phyloP scores from a whole-genome alignment of 2,113 vertebrate species.

The Ammodytes dubius region DNA sequence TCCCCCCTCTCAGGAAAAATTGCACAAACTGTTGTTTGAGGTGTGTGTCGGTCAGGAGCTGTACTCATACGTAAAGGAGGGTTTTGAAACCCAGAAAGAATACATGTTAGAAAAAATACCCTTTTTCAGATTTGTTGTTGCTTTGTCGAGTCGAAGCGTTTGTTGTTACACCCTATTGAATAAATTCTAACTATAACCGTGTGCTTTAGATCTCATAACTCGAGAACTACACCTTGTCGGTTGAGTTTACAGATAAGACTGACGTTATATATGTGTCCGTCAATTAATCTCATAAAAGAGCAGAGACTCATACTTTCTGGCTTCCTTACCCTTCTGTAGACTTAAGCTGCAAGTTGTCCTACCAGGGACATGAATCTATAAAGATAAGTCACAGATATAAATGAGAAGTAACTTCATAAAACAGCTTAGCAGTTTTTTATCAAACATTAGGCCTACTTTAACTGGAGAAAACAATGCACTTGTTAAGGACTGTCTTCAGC shows the following conservation, averaged over 20 bases:
- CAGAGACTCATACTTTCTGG: background rate
- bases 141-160: too few species aligned
- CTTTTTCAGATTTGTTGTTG: background rate
- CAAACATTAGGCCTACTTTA: background rate
- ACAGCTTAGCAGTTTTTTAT: background rate
- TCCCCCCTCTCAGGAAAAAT: slow-evolving; percentile 8
- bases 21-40: slow-evolving; percentile 26
- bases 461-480: background rate
- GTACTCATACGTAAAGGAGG: background rate
- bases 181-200: too few species aligned
- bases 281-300: too few species aligned
- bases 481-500: background rate
- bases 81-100: slow-evolving; percentile 18
- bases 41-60: slow-evolving; percentile 38
- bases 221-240: too few species aligned
- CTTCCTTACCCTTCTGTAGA: background rate
- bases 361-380: background rate
- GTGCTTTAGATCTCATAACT: too few species aligned
- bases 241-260: too few species aligned
- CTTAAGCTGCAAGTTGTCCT: background rate
- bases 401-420: background rate
- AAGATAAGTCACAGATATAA: background rate
- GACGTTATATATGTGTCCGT: too few species aligned
- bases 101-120: background rate
- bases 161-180: too few species aligned